Percentiles rank a stretch among this genome's conserved stretches.
These are phyloP conservation scores for Caligus rogercresseyi DNA, from an alignment of 1,140 invertebrate genomes.

Conservation along the genomic window DNA sequence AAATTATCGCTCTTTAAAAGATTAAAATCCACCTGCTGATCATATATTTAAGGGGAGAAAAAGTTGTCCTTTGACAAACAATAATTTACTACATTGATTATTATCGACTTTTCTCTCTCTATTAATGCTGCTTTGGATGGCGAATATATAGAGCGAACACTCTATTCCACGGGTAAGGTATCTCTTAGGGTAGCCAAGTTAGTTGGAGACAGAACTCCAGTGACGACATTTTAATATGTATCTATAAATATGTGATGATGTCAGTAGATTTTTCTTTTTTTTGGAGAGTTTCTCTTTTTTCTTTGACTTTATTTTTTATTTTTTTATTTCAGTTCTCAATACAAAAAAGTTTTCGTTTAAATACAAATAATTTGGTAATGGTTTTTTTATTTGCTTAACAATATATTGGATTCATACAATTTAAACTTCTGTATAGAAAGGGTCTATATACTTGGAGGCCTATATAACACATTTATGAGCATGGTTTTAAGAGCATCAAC, in stretches of 20 bases:
- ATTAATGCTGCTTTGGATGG: background rate
- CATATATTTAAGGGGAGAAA: background rate
- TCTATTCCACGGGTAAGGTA: constrained; percentile 13
- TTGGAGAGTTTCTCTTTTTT: background rate
- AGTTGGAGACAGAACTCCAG: too few relatives aligned
- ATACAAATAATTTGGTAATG: too few relatives aligned
- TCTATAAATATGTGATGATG: background rate
- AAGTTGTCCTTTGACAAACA: background rate
- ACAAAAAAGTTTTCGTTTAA: background rate
- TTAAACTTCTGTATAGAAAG: too few relatives aligned
- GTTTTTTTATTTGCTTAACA: too few relatives aligned
- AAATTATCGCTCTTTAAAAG: too few relatives aligned
- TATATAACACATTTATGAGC: too few relatives aligned
- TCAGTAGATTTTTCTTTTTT: too few relatives aligned
- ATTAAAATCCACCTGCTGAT: background rate
- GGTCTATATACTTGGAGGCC: too few relatives aligned
- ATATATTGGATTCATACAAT: too few relatives aligned
- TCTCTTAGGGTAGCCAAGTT: background rate
- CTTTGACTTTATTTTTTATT: background rate
- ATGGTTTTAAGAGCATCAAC: too few relatives aligned
- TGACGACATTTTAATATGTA: too few relatives aligned
- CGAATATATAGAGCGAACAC: constrained; percentile 10
- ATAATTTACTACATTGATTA: background rate
- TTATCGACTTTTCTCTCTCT: background rate
- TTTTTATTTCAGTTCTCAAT: background rate